Percentiles rank a stretch among this genome's conserved stretches.
These are phyloP conservation scores for Leptopilina drosophilae DNA, from an alignment of 2,888 invertebrate genomes.

Conservation along the genomic window DNA sequence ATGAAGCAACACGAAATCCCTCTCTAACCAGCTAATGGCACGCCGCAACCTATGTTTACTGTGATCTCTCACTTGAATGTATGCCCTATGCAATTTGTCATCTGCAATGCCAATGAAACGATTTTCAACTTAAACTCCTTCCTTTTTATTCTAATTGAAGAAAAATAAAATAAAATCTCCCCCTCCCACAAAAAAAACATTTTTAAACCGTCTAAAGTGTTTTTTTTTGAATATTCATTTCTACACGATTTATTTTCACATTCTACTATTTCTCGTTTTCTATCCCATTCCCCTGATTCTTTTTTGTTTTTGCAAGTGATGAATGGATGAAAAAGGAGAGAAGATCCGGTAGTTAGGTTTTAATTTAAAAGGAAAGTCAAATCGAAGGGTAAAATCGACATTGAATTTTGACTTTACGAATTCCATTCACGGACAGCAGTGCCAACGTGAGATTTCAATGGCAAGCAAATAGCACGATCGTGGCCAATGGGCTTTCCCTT, in stretches of 20 bases:
- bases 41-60: constrained; percentile 75
- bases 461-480: constrained; percentile 74
- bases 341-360: constrained; percentile 51
- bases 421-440: constrained; percentile 66
- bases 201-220: too few species aligned
- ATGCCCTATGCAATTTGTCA: constrained; percentile 68
- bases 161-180: too few species aligned
- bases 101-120: constrained; percentile 74
- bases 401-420: constrained; percentile 68
- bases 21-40: constrained; percentile 76
- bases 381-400: constrained; percentile 54
- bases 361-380: constrained; percentile 60
- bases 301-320: constrained; percentile 42
- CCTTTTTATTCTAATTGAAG: too few species aligned
- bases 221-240: too few species aligned
- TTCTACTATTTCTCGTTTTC: constrained; percentile 39
- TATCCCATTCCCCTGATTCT: constrained; percentile 20
- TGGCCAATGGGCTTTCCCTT: constrained; percentile 75
- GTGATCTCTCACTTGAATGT: constrained; percentile 73
- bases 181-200: too few species aligned
- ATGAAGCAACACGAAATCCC: constrained; percentile 76
- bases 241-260: too few species aligned
- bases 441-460: constrained; percentile 71
- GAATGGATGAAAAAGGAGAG: neutral
- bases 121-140: neutral